Conservation (phyloP, 2,797 vertebrate species). For the Pipistrellus pygmaeus region DNA sequence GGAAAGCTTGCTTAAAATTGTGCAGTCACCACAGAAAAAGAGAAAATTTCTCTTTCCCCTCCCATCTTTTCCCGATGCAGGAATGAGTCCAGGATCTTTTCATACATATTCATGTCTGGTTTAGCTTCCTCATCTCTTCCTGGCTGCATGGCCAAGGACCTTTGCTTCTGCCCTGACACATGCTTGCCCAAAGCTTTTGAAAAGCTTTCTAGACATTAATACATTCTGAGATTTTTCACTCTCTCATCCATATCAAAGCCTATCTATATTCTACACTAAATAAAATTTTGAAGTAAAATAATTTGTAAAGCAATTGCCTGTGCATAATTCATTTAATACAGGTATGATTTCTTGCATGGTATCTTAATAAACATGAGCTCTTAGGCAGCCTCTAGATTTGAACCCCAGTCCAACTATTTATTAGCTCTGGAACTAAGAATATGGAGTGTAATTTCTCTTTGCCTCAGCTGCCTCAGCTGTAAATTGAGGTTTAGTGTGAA, state of each 20-base stretch:
- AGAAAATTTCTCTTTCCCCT: neutral
- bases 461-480: neutral
- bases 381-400: slow-evolving; percentile 27
- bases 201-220: slow-evolving; percentile 22
- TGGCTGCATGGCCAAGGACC: neutral
- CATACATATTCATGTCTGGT: neutral
- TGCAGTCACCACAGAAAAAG: neutral
- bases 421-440: neutral
- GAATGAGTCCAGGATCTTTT: slow-evolving; percentile 28
- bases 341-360: neutral
- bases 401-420: neutral
- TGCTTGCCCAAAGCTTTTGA: neutral
- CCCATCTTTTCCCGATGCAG: slow-evolving; percentile 1
- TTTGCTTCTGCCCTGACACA: neutral
- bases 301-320: neutral
- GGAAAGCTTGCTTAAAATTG: slow-evolving; percentile 29
- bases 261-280: neutral
- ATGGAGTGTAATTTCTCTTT: neutral
- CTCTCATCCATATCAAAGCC: neutral
- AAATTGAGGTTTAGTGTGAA: neutral
- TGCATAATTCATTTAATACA: slow-evolving; percentile 13
- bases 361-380: neutral
- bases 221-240: neutral
- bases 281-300: slow-evolving; percentile 53
- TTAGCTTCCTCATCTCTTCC: neutral